Conservation (phyloP, 1,140 invertebrate genomes). For the Scaptomyza pallida region DNA sequence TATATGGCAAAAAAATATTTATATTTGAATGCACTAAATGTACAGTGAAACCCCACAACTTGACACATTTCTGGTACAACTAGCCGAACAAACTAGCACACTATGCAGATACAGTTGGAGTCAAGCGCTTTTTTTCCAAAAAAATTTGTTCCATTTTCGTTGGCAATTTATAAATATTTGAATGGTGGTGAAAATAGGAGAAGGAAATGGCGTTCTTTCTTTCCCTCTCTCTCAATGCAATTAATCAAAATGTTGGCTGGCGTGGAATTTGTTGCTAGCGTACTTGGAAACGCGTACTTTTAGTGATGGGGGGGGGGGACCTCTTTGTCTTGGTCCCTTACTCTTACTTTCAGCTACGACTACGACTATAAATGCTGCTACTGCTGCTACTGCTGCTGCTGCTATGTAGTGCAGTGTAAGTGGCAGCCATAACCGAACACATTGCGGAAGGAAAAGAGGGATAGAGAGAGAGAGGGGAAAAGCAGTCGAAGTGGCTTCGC, state of each 20-base stretch:
- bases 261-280: constrained; percentile 8
- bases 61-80: neutral
- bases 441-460: constrained; percentile 20
- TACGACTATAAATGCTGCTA: neutral
- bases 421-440: constrained; percentile 42
- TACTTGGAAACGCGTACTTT: neutral
- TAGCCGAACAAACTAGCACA: too few species aligned
- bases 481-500: constrained; percentile 49
- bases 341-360: neutral
- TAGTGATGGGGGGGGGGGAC: neutral
- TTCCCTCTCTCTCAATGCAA: constrained; percentile 55
- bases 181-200: neutral
- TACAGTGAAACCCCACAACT: too few species aligned
- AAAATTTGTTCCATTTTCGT: constrained; percentile 28
- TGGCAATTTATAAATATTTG: constrained; percentile 56
- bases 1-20: too few species aligned
- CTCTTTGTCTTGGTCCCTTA: constrained; percentile 7
- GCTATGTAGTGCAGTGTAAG: constrained; percentile 47
- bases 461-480: constrained; percentile 10
- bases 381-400: neutral
- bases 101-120: constrained; percentile 1
- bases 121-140: constrained; percentile 17
- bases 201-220: constrained; percentile 1
- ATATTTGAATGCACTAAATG: too few species aligned
- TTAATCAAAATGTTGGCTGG: constrained; percentile 64